Conservation (phyloP, 92 coral and sea anemone genomes). For the Porites divaricata region DNA sequence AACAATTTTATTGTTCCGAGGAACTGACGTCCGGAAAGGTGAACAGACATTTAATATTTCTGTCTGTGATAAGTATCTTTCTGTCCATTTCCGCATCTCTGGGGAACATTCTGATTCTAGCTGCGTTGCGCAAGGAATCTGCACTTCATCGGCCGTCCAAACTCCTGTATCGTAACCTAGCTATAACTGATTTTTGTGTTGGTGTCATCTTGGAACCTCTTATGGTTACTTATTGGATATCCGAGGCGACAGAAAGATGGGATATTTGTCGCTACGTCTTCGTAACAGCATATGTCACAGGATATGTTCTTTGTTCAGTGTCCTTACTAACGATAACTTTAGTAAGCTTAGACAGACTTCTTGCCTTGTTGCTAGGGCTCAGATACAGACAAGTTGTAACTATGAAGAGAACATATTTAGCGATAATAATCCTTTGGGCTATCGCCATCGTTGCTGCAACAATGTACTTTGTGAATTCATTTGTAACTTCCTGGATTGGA, state of each 20-base stretch:
- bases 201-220: neutral
- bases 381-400: conserved; percentile 26
- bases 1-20: neutral
- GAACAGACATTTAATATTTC: neutral
- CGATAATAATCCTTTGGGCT: no score
- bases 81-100: conserved; percentile 23
- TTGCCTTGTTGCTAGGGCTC: conserved; percentile 15
- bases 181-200: neutral
- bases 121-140: neutral
- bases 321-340: conserved; percentile 3
- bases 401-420: no score
- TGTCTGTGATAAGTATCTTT: conserved; percentile 1
- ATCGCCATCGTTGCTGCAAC: no score
- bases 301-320: neutral
- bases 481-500: no score
- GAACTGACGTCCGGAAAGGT: neutral
- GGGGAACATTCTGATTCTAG: conserved; percentile 19
- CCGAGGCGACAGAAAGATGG: neutral
- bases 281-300: neutral
- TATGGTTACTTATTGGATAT: neutral
- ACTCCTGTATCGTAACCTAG: conserved; percentile 3
- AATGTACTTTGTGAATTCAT: no score
- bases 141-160: conserved; percentile 33
- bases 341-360: conserved; percentile 25
- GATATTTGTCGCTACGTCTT: neutral